Conservation (phyloP, 2,888 invertebrate genomes). For the Campoletis raptor region DNA sequence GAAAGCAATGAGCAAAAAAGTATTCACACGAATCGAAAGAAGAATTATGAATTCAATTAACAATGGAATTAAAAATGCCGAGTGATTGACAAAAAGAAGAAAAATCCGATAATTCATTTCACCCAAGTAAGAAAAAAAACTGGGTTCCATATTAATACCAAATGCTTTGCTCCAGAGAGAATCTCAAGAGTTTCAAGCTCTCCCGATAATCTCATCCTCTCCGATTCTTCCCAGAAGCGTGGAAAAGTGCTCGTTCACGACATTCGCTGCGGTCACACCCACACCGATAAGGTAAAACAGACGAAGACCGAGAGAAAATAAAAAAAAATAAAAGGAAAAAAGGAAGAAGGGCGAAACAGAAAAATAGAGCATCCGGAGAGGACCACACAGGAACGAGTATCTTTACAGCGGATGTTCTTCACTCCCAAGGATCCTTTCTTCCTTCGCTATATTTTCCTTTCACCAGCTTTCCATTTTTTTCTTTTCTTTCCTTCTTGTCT, state of each 20-base stretch:
- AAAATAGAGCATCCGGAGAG: conserved; percentile 50
- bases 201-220: conserved; percentile 7
- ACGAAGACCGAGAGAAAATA: conserved; percentile 52
- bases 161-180: neutral
- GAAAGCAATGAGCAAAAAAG: neutral
- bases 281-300: conserved; percentile 68
- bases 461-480: conserved; percentile 2
- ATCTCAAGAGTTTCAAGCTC: conserved; percentile 1
- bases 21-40: neutral
- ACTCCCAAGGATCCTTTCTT: conserved; percentile 47
- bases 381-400: conserved; percentile 61
- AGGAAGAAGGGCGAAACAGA: conserved; percentile 40
- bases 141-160: conserved; percentile 13
- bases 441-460: conserved; percentile 38
- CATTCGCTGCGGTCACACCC: conserved; percentile 80
- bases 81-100: neutral
- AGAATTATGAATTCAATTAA: neutral
- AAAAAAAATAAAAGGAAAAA: conserved; percentile 31
- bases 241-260: conserved; percentile 77
- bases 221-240: conserved; percentile 77
- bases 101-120: neutral
- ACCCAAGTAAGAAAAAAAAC: neutral
- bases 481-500: conserved; percentile 6
- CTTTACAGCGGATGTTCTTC: conserved; percentile 25
- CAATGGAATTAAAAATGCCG: neutral